Evolutionary conservation across 2,113 vertebrate genomes (phyloP), one percentile per base, ranked within the genome.

Genomic region (Chunga burmeisteri): DNA sequence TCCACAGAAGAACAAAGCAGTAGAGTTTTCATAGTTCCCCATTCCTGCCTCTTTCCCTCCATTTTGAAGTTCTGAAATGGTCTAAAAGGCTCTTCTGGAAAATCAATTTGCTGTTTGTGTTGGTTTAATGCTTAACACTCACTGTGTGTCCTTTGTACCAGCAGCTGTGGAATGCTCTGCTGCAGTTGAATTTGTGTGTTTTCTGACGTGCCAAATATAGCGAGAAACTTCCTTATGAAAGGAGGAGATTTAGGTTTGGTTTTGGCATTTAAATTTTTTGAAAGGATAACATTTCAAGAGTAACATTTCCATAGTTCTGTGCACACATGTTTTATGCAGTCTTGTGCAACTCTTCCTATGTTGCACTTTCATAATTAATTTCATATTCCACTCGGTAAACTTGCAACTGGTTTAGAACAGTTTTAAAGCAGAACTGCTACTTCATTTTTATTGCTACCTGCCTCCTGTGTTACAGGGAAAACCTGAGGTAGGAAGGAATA

Each of bases 111-210:
- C 58, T 97, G 79, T 94, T 88, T 91, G 81, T 93, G 74, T 96
- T 94, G 92, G 91, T 94, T 96, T 97, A 96, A 96, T 97, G 91
- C 90, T 96, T 96, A 96, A 96, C 86, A 32, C 80, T 88, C 5
- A 1, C 68, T 91, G 71, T 0, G 20, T 94, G 94, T 93, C 85
- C 95, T 95, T 94, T 98, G 92, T 89, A 93, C 95, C 14, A 4
- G 68, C 78, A 94, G 81, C 91, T 87, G 74, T 91, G 82, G 95
- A 93, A 95, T 94, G 91, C 70, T 79, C 46, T 72, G 40, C 59
- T 91, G 70, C 79, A 72, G 73, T 15, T 90, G 55, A 89, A 77
- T 90, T 83, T 88, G 58, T 86, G 40, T 61, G 36, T 75, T 85
- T 89, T 81, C 81, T 80, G 74, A 59, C n/a, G n/a, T 16, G 29